Evolutionary conservation across 1,140 invertebrate species (phyloP).

Genomic region (Diachasma alloeum): DNA sequence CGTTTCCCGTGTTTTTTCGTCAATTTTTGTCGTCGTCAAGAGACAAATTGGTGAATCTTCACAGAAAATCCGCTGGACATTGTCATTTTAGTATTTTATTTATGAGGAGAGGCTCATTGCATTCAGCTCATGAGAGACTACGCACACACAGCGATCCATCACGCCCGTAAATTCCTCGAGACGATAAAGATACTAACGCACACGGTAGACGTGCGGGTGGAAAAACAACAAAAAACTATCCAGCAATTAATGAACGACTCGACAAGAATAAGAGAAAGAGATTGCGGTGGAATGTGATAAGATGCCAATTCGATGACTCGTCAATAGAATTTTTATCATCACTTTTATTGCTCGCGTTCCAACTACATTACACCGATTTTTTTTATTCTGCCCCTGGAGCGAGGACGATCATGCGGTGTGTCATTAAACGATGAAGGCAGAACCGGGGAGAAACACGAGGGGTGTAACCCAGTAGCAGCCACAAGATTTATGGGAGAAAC

Average conservation of each 20-base stretch:
- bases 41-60: not conserved
- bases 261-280: not conserved
- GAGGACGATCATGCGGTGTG: constrained; percentile 13
- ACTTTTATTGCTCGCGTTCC: not conserved
- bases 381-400: constrained; percentile 1
- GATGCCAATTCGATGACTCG: not conserved
- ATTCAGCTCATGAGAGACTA: not conserved
- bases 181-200: constrained; percentile 31
- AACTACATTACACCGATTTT: not conserved
- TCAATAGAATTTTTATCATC: not conserved
- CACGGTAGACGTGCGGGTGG: not conserved
- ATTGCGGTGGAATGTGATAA: not conserved
- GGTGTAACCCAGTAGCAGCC: constrained; percentile 22
- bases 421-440: constrained; percentile 22
- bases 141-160: constrained; percentile 37
- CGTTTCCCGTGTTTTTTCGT: not conserved
- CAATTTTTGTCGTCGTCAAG: not conserved
- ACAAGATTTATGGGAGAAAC: constrained; percentile 25
- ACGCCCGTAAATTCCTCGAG: constrained; percentile 45
- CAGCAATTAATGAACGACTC: not conserved
- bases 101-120: not conserved
- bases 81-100: not conserved
- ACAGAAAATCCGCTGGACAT: not conserved
- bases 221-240: not conserved
- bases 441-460: constrained; percentile 3